Evolutionary conservation across 2,888 invertebrate genomes (phyloP), one percentile per base, ranked within the genome.

Genomic region (Hydraecia micacea): DNA sequence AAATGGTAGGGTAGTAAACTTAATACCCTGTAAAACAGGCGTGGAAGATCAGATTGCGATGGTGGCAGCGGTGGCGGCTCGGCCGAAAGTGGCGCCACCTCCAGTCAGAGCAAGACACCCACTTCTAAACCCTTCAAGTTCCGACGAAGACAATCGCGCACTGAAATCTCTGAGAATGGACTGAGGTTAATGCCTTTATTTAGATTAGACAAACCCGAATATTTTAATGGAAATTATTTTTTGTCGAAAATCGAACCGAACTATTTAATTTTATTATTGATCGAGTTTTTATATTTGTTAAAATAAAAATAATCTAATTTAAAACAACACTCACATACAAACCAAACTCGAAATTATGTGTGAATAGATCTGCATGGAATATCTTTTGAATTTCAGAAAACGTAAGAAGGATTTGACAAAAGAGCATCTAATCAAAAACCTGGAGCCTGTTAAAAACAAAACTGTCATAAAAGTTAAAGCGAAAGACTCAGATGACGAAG

Each of bases 401-500:
- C 93, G 97, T 76, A 96, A 96, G 88, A 96, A 96, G 81, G 96
- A 96, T 77, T 73, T 93, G 62, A 92, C 90, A 36, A 96, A 96
- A 90, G 95, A 96, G 68, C 93, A 92, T 85, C 86, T 94, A 77
- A 91, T 93, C 46, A 95, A 94, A 87, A 94, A 93, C 72, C 52
- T 93, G 87, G 93, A 94, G 77, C 88, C 93, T 79, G 87, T 88
- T 52, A 95, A 94, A 89, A 93, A 89, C 74, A 96, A 96, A 89
- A 83, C 93, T 66, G 77, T 92, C 63, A 90, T 91, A 60, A 95
- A 95, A 91, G 80, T 92, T n/a, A 96, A 96, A 92, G 93, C 91
- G 49, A 97, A 96, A 92, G 96, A 97, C 90, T 97, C 97, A 0
- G 97, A 97, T 76, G 97, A 97, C 69, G 97, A 97, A 91, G 96